A percentile compares a stretch with the other conserved stretches of the same genome.
These are phyloP conservation scores for Parnassius glacialis DNA, from an alignment of 2,888 invertebrate genomes.

Conservation along the genomic window DNA sequence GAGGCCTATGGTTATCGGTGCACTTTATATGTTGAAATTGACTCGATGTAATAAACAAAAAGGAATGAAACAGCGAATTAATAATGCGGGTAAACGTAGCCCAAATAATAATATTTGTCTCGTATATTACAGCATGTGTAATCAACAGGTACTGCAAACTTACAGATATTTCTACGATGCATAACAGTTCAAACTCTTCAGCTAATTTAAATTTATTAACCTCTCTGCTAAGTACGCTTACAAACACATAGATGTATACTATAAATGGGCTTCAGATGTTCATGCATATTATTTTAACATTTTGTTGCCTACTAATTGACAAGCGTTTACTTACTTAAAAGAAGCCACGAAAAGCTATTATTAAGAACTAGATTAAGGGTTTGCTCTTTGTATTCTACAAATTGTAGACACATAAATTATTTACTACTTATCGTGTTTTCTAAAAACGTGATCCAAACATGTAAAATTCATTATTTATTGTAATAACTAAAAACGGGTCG, in stretches of 20 bases:
- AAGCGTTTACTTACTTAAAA: too few relatives aligned
- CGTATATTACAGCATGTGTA: not conserved
- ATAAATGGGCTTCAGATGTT: constrained; percentile 2
- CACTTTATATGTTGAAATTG: too few relatives aligned
- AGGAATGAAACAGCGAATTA: not conserved
- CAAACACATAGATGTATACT: not conserved
- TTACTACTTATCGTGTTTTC: too few relatives aligned
- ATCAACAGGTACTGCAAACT: constrained; percentile 19
- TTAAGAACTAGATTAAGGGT: too few relatives aligned
- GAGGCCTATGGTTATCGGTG: too few relatives aligned
- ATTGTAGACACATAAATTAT: too few relatives aligned
- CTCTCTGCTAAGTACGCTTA: constrained; percentile 6
- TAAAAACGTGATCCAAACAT: too few relatives aligned
- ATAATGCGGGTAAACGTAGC: not conserved
- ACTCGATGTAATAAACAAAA: too few relatives aligned
- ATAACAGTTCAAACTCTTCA: constrained; percentile 19
- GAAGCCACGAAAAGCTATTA: too few relatives aligned
- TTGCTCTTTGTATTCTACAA: too few relatives aligned
- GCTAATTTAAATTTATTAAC: constrained; percentile 14
- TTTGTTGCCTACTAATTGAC: not conserved
- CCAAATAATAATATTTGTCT: not conserved
- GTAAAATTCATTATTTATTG: too few relatives aligned
- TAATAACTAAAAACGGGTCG: too few relatives aligned
- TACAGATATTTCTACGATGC: constrained; percentile 12
- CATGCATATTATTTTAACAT: constrained; percentile 6